Percentiles rank a stretch among this genome's conserved stretches.
phyloP scores from a whole-genome alignment of 2,888 invertebrate genomes.

The Macaria liturata region DNA sequence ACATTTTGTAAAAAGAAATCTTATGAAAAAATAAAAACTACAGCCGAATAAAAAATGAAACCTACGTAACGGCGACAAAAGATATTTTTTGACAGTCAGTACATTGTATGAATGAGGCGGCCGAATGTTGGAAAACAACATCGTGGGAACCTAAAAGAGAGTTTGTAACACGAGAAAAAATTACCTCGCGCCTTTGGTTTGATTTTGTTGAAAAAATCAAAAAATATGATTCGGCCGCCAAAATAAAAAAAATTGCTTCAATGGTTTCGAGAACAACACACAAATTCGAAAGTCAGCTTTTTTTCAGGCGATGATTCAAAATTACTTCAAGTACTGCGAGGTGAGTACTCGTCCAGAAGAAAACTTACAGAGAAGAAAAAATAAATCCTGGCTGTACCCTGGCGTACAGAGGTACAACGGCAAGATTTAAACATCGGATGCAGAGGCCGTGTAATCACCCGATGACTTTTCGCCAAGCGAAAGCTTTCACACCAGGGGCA shows the following conservation, averaged over 20 bases:
- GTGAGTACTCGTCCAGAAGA: too few species aligned
- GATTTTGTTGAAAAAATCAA: slow-evolving; percentile 54
- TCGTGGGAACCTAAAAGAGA: slow-evolving; percentile 20
- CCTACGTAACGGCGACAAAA: slow-evolving; percentile 54
- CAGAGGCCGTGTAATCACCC: too few species aligned
- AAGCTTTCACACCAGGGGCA: too few species aligned
- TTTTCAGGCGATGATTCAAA: slow-evolving; percentile 8
- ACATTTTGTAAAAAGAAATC: slow-evolving; percentile 45
- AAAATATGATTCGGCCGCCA: slow-evolving; percentile 66
- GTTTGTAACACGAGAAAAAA: slow-evolving; percentile 77
- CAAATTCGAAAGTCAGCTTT: slow-evolving; percentile 24
- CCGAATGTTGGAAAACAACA: slow-evolving; percentile 33
- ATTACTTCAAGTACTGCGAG: too few species aligned
- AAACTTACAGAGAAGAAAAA: too few species aligned
- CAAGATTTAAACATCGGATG: too few species aligned
- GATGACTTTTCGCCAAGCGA: too few species aligned
- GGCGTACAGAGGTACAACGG: too few species aligned
- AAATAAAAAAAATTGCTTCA: slow-evolving; percentile 59
- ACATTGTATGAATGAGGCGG: slow-evolving; percentile 63
- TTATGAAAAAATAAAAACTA: slow-evolving; percentile 40
- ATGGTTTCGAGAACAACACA: slow-evolving; percentile 45
- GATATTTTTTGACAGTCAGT: slow-evolving; percentile 74
- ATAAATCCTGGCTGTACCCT: too few species aligned
- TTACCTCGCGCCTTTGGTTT: slow-evolving; percentile 62
- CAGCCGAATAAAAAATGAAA: slow-evolving; percentile 43